Evolutionary conservation across 2,888 invertebrate genomes (phyloP), one percentile per base, ranked within the genome.

Genomic region (Pseudoips prasinana): DNA sequence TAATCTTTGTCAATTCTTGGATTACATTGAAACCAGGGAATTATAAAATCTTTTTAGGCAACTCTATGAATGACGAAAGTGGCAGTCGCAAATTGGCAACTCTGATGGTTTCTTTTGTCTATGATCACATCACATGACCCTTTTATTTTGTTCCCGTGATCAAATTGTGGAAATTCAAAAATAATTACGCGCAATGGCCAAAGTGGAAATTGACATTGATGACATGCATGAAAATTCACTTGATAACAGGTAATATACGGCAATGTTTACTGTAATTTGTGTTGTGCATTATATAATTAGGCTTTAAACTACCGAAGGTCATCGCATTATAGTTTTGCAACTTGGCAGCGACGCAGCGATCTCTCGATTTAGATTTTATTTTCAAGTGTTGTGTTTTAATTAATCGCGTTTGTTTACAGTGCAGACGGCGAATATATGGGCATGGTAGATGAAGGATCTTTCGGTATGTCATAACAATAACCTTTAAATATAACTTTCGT

Each of bases 81-180:
- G n/a, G n/a, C n/a, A n/a, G n/a, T n/a, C n/a, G n/a, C n/a, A 27
- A 4, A 14, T 28, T 48, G 50, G 58, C 41, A 51, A 42, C 46
- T 37, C 32, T 22, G 1, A 23, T 22, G 25, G 29, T 46, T 38
- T 56, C 29, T 34, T 20, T 73, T 72, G 73, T 78, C 74, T 82
- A 64, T 85, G 69, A 51, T 42, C 29, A 63, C 61, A 79, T 92
- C 92, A 92, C 92, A 92, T 92, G 92, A 92, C 92, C 92, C 83
- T 85, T 89, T 83, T 90, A 89, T 80, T 90, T 92, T 92, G 92
- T 91, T 90, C 92, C 92, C 92, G 92, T 92, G 92, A 92, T 91
- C 92, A 91, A 90, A 86, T 90, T 81, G 89, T 86, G 88, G 82
- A 90, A 91, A 91, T 91, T 91, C 90, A 91, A 91, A 91, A 91